These are phyloP conservation scores for Mormyrops boulengeri DNA, from an alignment of 2,797 vertebrate species.

Conservation along the genomic window DNA sequence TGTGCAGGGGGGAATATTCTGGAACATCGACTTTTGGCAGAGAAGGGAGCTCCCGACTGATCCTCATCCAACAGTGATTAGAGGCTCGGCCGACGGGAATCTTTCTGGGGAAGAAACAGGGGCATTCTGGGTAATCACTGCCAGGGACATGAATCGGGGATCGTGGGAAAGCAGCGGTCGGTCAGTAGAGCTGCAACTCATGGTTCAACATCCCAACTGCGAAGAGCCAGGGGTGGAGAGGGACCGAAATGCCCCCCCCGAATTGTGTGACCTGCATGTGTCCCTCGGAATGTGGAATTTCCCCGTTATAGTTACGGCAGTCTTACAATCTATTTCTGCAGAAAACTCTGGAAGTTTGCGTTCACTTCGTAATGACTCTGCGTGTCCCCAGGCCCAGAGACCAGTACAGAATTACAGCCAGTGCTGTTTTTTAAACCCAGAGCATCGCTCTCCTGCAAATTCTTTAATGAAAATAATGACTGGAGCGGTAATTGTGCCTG, in stretches of 20 bases:
- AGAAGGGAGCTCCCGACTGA: not conserved
- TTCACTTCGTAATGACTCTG: not conserved
- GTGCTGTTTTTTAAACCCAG: not conserved
- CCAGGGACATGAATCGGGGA: not conserved
- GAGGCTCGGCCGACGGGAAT: not conserved
- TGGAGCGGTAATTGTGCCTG: not conserved
- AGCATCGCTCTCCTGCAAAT: not conserved
- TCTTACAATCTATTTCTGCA: not conserved
- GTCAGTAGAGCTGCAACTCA: not conserved
- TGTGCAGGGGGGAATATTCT: not conserved
- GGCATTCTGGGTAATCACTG: not conserved
- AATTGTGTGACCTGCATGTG: not conserved
- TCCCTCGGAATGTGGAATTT: not conserved
- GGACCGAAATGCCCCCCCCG: not conserved
- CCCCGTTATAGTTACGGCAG: not conserved
- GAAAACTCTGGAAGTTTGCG: not conserved
- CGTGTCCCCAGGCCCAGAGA: not conserved
- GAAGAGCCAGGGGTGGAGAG: not conserved
- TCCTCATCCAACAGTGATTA: not conserved
- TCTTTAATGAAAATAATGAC: slow-evolving; percentile 8
- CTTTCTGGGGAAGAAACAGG: not conserved
- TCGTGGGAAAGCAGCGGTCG: not conserved
- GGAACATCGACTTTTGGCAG: not conserved
- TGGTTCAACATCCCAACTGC: not conserved
- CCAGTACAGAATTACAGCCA: not conserved